A percentile compares a stretch with the other conserved stretches of the same genome.
These are phyloP conservation scores for Microchrysa polita DNA, from an alignment of 2,888 invertebrate genomes.

Conservation along the genomic window DNA sequence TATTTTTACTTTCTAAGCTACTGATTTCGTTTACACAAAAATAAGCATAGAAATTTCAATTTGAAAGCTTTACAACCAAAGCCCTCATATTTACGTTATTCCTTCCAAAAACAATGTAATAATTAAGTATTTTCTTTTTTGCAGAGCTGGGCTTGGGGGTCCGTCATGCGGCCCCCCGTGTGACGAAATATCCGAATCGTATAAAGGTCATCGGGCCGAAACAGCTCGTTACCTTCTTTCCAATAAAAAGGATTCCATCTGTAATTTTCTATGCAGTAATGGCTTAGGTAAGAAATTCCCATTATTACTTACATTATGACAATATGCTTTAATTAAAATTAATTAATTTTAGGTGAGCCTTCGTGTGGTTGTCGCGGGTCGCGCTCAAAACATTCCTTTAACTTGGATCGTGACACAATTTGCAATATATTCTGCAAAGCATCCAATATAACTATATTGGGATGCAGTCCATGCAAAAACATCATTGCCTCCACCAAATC, in stretches of 20 bases:
- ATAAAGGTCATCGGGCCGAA: constrained; percentile 4
- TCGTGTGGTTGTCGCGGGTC: constrained; percentile 50
- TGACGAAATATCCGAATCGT: constrained; percentile 40
- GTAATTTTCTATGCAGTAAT: constrained; percentile 70
- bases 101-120: too few relatives aligned
- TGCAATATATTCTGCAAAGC: constrained; percentile 59
- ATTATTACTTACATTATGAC: not conserved
- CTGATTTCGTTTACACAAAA: too few relatives aligned
- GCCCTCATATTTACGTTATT: too few relatives aligned
- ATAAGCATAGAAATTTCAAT: too few relatives aligned
- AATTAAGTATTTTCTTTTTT: constrained; percentile 43
- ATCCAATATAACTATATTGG: constrained; percentile 55
- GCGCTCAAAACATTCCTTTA: not conserved
- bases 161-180: constrained; percentile 55
- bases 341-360: constrained; percentile 53
- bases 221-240: constrained; percentile 51
- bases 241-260: constrained; percentile 63
- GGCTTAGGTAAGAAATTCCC: constrained; percentile 68
- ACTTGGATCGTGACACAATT: constrained; percentile 52
- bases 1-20: too few relatives aligned
- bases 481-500: too few relatives aligned
- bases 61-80: too few relatives aligned
- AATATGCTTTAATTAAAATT: not conserved
- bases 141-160: constrained; percentile 62
- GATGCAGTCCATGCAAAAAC: constrained; percentile 58